Evolutionary conservation across 2,888 invertebrate genomes (phyloP).

Genomic region (Troides oblongomaculatus): DNA sequence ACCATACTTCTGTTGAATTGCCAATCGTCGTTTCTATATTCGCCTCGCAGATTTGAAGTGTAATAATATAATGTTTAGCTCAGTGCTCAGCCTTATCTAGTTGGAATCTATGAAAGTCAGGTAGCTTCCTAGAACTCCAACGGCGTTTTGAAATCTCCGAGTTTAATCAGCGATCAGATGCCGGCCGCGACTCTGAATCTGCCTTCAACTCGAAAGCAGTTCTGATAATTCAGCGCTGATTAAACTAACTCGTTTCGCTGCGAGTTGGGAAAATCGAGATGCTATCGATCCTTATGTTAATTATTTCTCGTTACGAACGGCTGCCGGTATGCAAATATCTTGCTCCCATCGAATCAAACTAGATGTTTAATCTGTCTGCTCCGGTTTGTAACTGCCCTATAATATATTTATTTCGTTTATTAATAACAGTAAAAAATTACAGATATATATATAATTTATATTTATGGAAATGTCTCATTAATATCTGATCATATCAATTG

Average conservation of each 20-base stretch:
- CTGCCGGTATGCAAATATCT: constrained; percentile 23
- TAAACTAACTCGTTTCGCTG: constrained; percentile 17
- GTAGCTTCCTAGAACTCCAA: constrained; percentile 18
- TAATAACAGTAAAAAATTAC: too few species aligned
- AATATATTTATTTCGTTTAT: too few species aligned
- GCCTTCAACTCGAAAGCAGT: constrained; percentile 17
- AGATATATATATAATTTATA: too few species aligned
- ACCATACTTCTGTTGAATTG: constrained; percentile 8
- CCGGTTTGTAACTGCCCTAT: constrained; percentile 15
- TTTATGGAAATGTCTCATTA: too few species aligned
- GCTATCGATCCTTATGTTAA: constrained; percentile 22
- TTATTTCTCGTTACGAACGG: constrained; percentile 22
- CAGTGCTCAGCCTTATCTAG: constrained; percentile 15
- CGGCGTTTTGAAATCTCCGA: constrained; percentile 10
- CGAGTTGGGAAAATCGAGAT: constrained; percentile 25
- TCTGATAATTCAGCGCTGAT: constrained; percentile 13
- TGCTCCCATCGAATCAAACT: constrained; percentile 8
- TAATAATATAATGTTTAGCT: constrained; percentile 20
- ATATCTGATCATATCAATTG: too few species aligned
- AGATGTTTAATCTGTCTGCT: neutral
- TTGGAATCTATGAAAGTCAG: constrained; percentile 16
- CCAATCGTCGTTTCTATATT: constrained; percentile 22
- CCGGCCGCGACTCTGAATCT: constrained; percentile 11
- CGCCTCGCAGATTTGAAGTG: constrained; percentile 15
- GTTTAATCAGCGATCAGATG: constrained; percentile 12